Evolutionary conservation across 2,113 vertebrate genomes (phyloP).

Genomic region (Ictalurus punctatus): DNA sequence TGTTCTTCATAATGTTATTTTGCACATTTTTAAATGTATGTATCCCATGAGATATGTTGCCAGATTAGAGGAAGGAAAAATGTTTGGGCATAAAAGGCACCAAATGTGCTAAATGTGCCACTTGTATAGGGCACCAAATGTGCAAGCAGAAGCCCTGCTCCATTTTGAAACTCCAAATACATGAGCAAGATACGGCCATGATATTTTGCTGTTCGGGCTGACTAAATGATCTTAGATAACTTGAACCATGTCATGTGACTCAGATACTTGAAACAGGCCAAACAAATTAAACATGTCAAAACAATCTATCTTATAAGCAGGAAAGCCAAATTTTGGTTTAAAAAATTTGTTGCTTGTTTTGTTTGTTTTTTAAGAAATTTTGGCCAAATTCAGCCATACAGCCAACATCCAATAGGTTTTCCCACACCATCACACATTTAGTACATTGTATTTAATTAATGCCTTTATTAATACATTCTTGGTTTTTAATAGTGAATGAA

Average conservation of each 20-base stretch:
- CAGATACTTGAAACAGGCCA: background rate
- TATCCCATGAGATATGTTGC: background rate
- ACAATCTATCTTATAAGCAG: background rate
- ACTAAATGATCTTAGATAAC: background rate
- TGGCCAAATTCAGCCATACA: background rate
- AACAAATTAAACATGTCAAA: background rate
- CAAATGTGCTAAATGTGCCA: no score
- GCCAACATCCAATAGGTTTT: no score
- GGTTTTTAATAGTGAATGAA: background rate
- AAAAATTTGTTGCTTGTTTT: background rate
- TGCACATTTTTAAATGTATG: background rate
- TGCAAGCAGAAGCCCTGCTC: background rate
- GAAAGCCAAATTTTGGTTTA: background rate
- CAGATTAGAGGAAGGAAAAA: background rate
- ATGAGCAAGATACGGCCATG: background rate
- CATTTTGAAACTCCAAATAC: background rate
- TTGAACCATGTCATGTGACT: background rate
- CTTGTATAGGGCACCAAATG: background rate
- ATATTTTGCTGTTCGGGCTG: background rate
- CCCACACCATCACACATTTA: no score
- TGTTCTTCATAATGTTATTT: background rate
- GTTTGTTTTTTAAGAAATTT: background rate
- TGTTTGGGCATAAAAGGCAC: background rate
- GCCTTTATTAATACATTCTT: background rate
- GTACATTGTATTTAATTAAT: no score